Conservation (phyloP, 2,797 vertebrate genomes). For the Gymnopithys bicolor region DNA sequence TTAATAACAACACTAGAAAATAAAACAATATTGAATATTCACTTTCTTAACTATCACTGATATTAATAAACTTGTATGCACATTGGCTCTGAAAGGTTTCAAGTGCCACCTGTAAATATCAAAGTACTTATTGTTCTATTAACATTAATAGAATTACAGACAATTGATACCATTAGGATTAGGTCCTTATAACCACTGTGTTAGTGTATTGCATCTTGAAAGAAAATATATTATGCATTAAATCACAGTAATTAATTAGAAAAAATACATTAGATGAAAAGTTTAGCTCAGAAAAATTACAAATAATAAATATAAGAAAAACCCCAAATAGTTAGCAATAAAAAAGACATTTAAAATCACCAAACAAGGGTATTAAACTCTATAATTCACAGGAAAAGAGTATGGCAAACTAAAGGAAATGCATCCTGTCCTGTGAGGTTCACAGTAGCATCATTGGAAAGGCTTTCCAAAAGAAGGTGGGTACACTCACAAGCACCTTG, state of each 20-base stretch:
- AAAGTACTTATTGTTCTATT: neutral
- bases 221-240: neutral
- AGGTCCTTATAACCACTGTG: neutral
- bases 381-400: neutral
- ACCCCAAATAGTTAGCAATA: neutral
- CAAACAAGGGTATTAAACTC: neutral
- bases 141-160: neutral
- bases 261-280: neutral
- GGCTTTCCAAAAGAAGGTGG: constrained; percentile 28
- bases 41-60: neutral
- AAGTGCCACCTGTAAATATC: neutral
- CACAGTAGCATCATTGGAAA: constrained; percentile 41
- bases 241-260: neutral
- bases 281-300: neutral
- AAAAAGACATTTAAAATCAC: neutral
- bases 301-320: neutral
- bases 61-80: neutral
- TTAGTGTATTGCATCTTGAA: constrained; percentile 2
- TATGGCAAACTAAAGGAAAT: neutral
- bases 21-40: neutral
- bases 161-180: neutral
- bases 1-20: neutral
- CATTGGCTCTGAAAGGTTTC: neutral
- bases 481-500: constrained; percentile 44
- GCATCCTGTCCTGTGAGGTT: constrained; percentile 61